These are phyloP conservation scores for Steinernema feltiae DNA, from an alignment of 1,140 invertebrate genomes.

Conservation along the genomic window DNA sequence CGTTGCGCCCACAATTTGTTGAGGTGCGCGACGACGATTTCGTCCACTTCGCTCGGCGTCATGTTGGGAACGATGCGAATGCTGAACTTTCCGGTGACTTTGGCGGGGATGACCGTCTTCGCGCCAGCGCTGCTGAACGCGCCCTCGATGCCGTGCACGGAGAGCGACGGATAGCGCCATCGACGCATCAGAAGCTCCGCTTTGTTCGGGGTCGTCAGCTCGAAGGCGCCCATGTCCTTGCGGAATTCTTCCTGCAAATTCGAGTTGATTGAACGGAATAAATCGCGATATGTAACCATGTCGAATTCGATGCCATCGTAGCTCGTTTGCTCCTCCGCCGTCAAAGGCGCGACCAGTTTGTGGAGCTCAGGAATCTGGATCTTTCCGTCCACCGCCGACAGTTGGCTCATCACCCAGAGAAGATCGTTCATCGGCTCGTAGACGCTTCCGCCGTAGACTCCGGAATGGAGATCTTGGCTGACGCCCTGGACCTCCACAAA, in stretches of 20 bases:
- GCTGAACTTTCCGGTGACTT: slow-evolving; percentile 88
- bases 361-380: slow-evolving; percentile 75
- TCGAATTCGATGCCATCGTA: slow-evolving; percentile 87
- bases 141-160: slow-evolving; percentile 70
- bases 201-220: slow-evolving; percentile 71
- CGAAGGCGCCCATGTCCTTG: slow-evolving; percentile 68
- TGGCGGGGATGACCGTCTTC: slow-evolving; percentile 84
- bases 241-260: slow-evolving; percentile 67
- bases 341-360: slow-evolving; percentile 70
- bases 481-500: slow-evolving; percentile 80
- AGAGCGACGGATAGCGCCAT: slow-evolving; percentile 55
- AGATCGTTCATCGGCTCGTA: slow-evolving; percentile 80
- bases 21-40: slow-evolving; percentile 71
- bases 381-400: slow-evolving; percentile 76
- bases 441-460: slow-evolving; percentile 79
- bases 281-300: slow-evolving; percentile 60
- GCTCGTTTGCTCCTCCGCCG: slow-evolving; percentile 69
- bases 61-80: slow-evolving; percentile 87
- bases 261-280: neutral
- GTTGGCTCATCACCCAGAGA: slow-evolving; percentile 73
- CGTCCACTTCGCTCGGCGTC: slow-evolving; percentile 70
- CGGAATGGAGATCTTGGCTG: slow-evolving; percentile 86
- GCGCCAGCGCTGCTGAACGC: slow-evolving; percentile 82
- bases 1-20: slow-evolving; percentile 67
- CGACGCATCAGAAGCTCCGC: slow-evolving; percentile 59